Evolutionary conservation across 2,113 vertebrate species (phyloP).

Genomic region (Callionymus lyra): DNA sequence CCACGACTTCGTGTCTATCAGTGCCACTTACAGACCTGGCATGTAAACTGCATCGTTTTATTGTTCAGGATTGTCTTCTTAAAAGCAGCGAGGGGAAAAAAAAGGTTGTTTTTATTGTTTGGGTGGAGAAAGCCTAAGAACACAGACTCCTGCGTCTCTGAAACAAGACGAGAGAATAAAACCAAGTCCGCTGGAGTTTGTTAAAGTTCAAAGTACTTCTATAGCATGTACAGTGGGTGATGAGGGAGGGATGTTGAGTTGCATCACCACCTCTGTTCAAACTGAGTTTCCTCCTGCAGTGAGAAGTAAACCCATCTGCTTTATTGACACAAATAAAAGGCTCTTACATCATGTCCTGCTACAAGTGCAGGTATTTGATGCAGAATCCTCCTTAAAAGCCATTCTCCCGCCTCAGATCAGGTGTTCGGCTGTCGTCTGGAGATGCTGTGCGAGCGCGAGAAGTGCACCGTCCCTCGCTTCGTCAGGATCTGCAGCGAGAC

Average conservation of each 20-base stretch:
- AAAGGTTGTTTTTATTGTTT: too few relatives aligned
- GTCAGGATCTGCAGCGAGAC: constrained; percentile 77
- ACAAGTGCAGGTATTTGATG: too few relatives aligned
- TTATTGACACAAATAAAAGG: constrained; percentile 18
- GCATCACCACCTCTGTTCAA: constrained; percentile 45
- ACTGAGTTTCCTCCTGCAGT: constrained; percentile 17
- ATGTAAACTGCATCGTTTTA: too few relatives aligned
- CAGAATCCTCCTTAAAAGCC: constrained; percentile 3
- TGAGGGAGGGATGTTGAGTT: constrained; percentile 18
- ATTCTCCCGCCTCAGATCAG: constrained; percentile 71
- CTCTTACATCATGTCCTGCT: constrained; percentile 33
- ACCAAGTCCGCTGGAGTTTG: too few relatives aligned
- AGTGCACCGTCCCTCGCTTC: constrained; percentile 75
- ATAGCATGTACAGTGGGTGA: constrained; percentile 11
- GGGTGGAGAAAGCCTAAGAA: too few relatives aligned
- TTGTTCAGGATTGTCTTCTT: too few relatives aligned
- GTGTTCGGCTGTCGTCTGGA: constrained; percentile 85
- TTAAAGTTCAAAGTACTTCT: not conserved
- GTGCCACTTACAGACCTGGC: too few relatives aligned
- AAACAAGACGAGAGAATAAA: too few relatives aligned
- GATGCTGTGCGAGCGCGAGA: constrained; percentile 81
- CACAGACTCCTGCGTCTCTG: too few relatives aligned
- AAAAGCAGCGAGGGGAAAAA: too few relatives aligned
- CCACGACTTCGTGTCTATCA: too few relatives aligned
- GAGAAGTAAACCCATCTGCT: constrained; percentile 15